These are phyloP conservation scores for Apostichopus parvimensis DNA, from an alignment of 35 echinoderm and acorn worm species.

Conservation along the genomic window DNA sequence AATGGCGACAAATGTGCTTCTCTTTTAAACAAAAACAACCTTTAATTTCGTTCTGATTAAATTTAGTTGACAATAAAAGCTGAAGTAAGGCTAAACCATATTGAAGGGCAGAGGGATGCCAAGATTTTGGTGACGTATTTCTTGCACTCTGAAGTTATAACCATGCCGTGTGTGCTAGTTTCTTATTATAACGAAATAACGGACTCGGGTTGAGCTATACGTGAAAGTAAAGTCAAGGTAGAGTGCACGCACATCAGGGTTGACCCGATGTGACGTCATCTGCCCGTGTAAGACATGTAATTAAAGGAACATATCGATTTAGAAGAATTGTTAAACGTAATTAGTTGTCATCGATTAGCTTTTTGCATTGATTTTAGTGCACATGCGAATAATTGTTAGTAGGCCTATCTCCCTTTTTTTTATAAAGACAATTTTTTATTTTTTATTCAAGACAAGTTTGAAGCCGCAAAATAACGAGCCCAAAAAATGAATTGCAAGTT, in stretches of 20 bases:
- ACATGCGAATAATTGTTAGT: no score
- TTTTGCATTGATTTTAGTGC: no score
- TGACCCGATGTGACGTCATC: background rate
- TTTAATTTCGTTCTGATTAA: slow-evolving; percentile 13
- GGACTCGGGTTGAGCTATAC: background rate
- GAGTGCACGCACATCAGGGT: background rate
- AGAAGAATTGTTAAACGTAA: no score
- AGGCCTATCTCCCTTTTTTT: no score
- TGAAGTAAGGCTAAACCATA: slow-evolving; percentile 15
- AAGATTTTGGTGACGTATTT: background rate
- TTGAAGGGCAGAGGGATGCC: no score
- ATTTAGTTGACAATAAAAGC: slow-evolving; percentile 8
- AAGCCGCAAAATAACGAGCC: no score
- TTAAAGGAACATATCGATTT: no score
- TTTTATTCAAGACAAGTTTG: no score
- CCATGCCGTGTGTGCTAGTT: background rate
- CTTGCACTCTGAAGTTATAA: background rate
- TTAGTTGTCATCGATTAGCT: no score
- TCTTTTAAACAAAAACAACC: background rate
- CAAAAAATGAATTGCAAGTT: no score
- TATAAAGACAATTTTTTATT: no score
- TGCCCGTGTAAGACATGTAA: background rate
- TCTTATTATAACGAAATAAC: background rate
- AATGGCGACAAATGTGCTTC: background rate
- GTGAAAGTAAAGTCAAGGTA: background rate